Percentiles rank a stretch among this genome's conserved stretches.
Evolutionary conservation across 2,797 vertebrate species (phyloP).

Genomic region (Neomorphus geoffroyi): DNA sequence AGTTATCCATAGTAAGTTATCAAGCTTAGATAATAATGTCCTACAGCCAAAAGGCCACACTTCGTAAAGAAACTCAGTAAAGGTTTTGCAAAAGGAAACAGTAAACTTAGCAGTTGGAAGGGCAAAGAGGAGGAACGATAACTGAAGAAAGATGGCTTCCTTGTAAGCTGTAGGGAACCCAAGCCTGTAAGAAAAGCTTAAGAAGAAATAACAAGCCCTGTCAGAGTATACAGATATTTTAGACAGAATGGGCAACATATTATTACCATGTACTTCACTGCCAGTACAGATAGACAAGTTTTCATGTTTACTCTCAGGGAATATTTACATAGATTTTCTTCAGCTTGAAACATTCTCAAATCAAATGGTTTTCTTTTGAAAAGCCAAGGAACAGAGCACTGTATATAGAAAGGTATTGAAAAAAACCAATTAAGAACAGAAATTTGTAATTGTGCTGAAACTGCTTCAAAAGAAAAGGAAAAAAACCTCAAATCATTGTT

Average conservation of each 20-base stretch:
- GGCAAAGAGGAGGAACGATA: background rate
- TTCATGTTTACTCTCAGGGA: constrained; percentile 53
- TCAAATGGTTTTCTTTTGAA: constrained; percentile 25
- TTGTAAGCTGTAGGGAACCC: background rate
- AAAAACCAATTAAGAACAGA: background rate
- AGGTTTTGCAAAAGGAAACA: constrained; percentile 3
- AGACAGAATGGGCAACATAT: constrained; percentile 10
- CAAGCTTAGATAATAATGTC: background rate
- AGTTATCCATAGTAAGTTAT: background rate
- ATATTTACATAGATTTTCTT: constrained; percentile 48
- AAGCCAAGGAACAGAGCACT: constrained; percentile 18
- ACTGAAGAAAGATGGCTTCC: background rate
- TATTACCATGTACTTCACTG: constrained; percentile 24
- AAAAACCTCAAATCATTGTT: background rate
- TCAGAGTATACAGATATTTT: constrained; percentile 14
- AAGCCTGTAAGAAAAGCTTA: background rate
- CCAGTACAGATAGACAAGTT: constrained; percentile 26
- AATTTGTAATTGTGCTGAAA: background rate
- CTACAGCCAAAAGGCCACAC: background rate
- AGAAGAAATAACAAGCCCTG: background rate
- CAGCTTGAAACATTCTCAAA: constrained; percentile 43
- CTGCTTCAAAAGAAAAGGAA: background rate
- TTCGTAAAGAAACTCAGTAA: background rate
- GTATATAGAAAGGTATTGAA: constrained; percentile 27
- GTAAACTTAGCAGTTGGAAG: constrained; percentile 15